Percentiles rank a stretch among this genome's conserved stretches.
Evolutionary conservation across 2,797 vertebrate genomes (phyloP).

Genomic region (Sebastes itinus): DNA sequence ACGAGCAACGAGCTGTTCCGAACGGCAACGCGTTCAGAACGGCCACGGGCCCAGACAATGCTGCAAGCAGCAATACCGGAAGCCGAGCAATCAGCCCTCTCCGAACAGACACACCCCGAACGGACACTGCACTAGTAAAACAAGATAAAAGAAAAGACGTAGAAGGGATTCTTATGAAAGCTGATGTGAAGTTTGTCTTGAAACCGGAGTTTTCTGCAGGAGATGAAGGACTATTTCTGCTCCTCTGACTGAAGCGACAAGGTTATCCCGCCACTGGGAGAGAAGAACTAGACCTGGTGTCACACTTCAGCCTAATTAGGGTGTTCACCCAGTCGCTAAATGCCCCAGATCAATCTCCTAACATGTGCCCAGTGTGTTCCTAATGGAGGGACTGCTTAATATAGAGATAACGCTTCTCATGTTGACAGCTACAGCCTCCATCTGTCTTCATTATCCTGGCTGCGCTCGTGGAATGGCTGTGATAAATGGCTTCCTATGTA

Average conservation of each 20-base stretch:
- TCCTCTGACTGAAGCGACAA: slow-evolving; percentile 1
- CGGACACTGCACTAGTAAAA: background rate
- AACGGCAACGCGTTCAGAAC: no score
- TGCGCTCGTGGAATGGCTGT: slow-evolving; percentile 46
- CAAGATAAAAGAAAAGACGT: background rate
- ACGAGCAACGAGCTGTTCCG: background rate
- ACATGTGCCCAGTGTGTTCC: slow-evolving; percentile 35
- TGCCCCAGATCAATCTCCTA: slow-evolving; percentile 50
- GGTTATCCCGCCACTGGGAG: slow-evolving; percentile 1
- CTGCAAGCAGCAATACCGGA: background rate
- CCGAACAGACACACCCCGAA: background rate
- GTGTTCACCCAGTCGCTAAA: slow-evolving; percentile 34
- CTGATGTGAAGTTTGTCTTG: background rate
- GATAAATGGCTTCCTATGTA: slow-evolving; percentile 64
- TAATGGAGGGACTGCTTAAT: slow-evolving; percentile 53
- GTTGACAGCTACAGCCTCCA: slow-evolving; percentile 43
- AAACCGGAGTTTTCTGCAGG: slow-evolving; percentile 1
- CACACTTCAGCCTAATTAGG: slow-evolving; percentile 44
- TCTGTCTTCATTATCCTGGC: slow-evolving; percentile 67
- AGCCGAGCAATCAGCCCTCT: background rate
- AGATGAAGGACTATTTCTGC: slow-evolving; percentile 22
- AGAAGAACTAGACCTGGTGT: slow-evolving; percentile 9
- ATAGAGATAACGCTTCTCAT: slow-evolving; percentile 46
- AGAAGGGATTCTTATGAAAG: background rate
- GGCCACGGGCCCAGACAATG: background rate